Base-by-base conservation (phyloP, 2,113 vertebrate genomes). In the Butorides virescens region DNA sequence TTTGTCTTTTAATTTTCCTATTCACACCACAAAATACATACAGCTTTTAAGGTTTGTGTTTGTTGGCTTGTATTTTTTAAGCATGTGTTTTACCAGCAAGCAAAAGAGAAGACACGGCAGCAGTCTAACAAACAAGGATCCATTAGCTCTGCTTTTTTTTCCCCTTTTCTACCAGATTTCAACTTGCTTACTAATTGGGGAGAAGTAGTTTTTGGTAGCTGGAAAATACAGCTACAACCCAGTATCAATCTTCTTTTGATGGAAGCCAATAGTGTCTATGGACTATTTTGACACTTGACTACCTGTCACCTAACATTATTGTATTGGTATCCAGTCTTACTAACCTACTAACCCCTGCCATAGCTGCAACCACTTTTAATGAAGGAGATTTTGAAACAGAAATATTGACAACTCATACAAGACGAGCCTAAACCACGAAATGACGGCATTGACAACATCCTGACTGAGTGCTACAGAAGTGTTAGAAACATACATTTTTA, bases 401-500 rank as follows among this genome's bases (percentile, higher is more conserved):
- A 96, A 95, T 97, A 96, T 88, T 96, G 96, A 92, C 93, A 94
- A 92, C 56, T 94, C 90, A 27, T 71, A 83, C 75, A 90, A 91
- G 86, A 67, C 91, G 74, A 47, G 37, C 68, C 96, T 95, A 73
- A 95, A 66, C 63, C 53, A 84, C 21, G n/a, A 95, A 91, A 89
- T 93, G 86, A 97, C 11, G 75, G 92, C 94, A 97, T 46, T 96
- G 95, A 97, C 94, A 98, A 91, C 84, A 93, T 67, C 74, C 59
- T 90, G 66, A 74, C 49, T 96, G 67, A 95, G 72, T 32, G 90
- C 49, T 91, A 65, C 75, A 87, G 32, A 90, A 96, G 86, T 58
- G 56, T 62, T 93, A 76, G 83, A 81, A 95, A 79, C 91, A 97
- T 92, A 52, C 49, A 95, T 97, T 97, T 97, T 97, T 96, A 97